Conservation (phyloP, 2,888 invertebrate genomes). For the Scrobipalpa costella region DNA sequence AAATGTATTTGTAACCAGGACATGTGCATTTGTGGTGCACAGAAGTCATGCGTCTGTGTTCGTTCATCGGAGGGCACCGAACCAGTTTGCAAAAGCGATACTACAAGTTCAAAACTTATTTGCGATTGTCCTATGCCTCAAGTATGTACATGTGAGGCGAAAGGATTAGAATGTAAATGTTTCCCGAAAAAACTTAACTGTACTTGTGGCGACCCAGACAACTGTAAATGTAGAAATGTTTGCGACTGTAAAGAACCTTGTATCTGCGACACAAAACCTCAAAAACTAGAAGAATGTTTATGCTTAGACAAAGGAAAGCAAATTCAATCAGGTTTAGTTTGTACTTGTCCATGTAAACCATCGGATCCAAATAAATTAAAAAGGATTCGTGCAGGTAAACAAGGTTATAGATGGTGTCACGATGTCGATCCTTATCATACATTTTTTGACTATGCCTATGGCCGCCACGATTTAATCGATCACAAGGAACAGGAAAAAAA, state of each 20-base stretch:
- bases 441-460: slow-evolving; percentile 69
- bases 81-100: slow-evolving; percentile 43
- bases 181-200: slow-evolving; percentile 51
- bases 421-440: slow-evolving; percentile 69
- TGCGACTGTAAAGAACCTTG: slow-evolving; percentile 65
- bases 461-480: slow-evolving; percentile 58
- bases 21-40: slow-evolving; percentile 58
- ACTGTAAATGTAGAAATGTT: slow-evolving; percentile 59
- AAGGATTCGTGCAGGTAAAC: slow-evolving; percentile 59
- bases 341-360: slow-evolving; percentile 49
- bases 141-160: slow-evolving; percentile 53
- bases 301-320: slow-evolving; percentile 49
- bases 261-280: slow-evolving; percentile 50
- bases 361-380: slow-evolving; percentile 52
- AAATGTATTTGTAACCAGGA: slow-evolving; percentile 53
- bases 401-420: slow-evolving; percentile 71
- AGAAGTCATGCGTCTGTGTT: slow-evolving; percentile 56
- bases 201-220: slow-evolving; percentile 57
- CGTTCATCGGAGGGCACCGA: slow-evolving; percentile 44
- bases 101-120: slow-evolving; percentile 48
- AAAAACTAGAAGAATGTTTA: slow-evolving; percentile 44
- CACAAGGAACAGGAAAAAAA: slow-evolving; percentile 47
- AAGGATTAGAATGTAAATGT: slow-evolving; percentile 51
- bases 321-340: slow-evolving; percentile 40
- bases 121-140: slow-evolving; percentile 52